Percentiles rank a stretch among this genome's conserved stretches.
phyloP scores from a whole-genome alignment of 2,888 invertebrate genomes.

The Melanophora roralis region DNA sequence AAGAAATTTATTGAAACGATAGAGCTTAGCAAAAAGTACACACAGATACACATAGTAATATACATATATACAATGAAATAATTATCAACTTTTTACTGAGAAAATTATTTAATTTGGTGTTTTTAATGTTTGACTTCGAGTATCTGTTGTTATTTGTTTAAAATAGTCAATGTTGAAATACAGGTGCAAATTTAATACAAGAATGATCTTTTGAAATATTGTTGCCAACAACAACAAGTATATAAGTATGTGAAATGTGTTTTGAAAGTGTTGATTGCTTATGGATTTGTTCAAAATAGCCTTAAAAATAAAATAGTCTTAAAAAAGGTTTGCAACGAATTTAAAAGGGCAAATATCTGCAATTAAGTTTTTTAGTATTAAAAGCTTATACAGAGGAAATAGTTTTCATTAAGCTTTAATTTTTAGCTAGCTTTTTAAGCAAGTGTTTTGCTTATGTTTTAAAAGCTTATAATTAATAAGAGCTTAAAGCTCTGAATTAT shows the following conservation, averaged over 20 bases:
- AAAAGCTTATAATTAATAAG: neutral
- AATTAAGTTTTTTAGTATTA: neutral
- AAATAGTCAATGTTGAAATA: too few species aligned
- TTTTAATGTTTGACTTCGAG: too few species aligned
- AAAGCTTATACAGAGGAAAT: constrained; percentile 7
- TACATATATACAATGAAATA: neutral
- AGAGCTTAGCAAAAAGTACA: constrained; percentile 46
- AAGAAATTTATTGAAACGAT: constrained; percentile 15
- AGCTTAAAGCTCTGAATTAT: constrained; percentile 22
- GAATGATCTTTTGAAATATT: too few species aligned
- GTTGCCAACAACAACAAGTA: too few species aligned
- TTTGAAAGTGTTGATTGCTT: neutral
- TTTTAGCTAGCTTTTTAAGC: constrained; percentile 18
- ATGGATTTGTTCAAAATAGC: neutral
- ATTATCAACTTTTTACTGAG: constrained; percentile 11
- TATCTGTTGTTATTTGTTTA: too few species aligned
- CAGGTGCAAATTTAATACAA: neutral
- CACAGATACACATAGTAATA: constrained; percentile 33
- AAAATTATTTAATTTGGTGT: neutral
- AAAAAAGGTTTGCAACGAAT: neutral
- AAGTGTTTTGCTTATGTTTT: neutral
- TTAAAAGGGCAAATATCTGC: neutral
- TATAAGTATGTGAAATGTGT: neutral
- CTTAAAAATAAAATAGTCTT: constrained; percentile 39
- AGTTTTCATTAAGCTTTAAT: constrained; percentile 18